Evolutionary conservation across 2,113 vertebrate species (phyloP).

Genomic region (Apeltes quadracus): DNA sequence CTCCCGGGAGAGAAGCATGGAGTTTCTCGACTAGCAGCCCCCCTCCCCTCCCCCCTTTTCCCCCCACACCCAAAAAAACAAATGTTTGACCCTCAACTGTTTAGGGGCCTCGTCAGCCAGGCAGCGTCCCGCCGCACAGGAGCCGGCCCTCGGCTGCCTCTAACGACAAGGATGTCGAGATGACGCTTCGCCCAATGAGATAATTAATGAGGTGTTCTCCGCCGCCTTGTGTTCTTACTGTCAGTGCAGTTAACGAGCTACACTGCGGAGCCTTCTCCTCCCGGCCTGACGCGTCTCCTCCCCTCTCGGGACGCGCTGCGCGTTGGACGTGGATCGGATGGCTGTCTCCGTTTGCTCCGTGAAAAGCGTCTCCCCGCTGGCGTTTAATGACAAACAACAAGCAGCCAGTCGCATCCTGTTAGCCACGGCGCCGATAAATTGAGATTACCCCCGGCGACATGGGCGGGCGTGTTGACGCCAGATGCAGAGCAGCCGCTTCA

Average conservation of each 20-base stretch:
- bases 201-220: slow-evolving; percentile 50
- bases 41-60: background rate
- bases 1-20: background rate
- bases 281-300: slow-evolving; percentile 15
- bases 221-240: slow-evolving; percentile 24
- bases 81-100: slow-evolving; percentile 14
- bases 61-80: background rate
- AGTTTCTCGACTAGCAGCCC: slow-evolving; percentile 1
- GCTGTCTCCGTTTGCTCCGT: slow-evolving; percentile 34
- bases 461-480: slow-evolving; percentile 34
- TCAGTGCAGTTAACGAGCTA: slow-evolving; percentile 51
- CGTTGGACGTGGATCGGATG: too few relatives aligned
- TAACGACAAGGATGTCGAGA: slow-evolving; percentile 43
- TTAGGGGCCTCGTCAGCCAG: slow-evolving; percentile 18
- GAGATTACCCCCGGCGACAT: slow-evolving; percentile 55
- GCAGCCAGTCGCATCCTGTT: slow-evolving; percentile 61
- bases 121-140: background rate
- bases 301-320: slow-evolving; percentile 38
- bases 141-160: slow-evolving; percentile 16
- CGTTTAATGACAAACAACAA: slow-evolving; percentile 57
- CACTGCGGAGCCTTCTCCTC: background rate
- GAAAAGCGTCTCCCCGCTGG: slow-evolving; percentile 40
- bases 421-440: slow-evolving; percentile 36
- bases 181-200: slow-evolving; percentile 38
- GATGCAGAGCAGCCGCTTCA: slow-evolving; percentile 47